Base-by-base conservation (phyloP, 2,113 vertebrate genomes). In the Halichoerus grypus region DNA sequence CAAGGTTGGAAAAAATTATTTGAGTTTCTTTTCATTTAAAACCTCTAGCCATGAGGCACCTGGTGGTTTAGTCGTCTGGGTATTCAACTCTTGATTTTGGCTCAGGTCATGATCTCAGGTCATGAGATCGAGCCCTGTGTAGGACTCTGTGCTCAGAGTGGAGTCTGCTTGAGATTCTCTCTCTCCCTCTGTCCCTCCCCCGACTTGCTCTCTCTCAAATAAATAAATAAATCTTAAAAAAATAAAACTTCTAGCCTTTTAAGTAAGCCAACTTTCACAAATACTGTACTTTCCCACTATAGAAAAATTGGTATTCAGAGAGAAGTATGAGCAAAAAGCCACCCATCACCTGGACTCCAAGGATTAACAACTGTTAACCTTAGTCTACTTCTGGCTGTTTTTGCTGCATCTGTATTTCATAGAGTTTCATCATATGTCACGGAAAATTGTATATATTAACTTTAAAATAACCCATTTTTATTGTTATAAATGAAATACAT, bases 1-100 rank as follows among this genome's bases (percentile, higher is more conserved):
- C 36, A 87, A n/a, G 65, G 13, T 7, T 59, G 28, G 11, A 82
- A 46, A 85, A 90, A 53, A 42, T 77, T 63, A 26, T 19, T 39
- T 92, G 79, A 81, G 39, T 92, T 94, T 91, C 13, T 80, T 94
- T 95, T 79, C n/a, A 69, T 42, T 92, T 86, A 67, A 90, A 90
- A 82, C 16, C 26, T 69, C 18, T 36, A 69, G 33, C 67, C 67
- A 9, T 21, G 65, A 26, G 65, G 33, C 65, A n/a, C 65, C 65
- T n/a, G 65, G 16, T 67, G 7, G 31, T 15, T 67, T 67, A n/a
- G 65, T 67, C 7, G 16, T 33, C n/a, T 69, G 18, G 67, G 18
- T 69, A 69, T 36, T 33, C 0, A 8, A 18, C 67, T 69, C 8
- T 69, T 69, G 67, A 69, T 69, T 69, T 69, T 0, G 1, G 18